phyloP scores from a whole-genome alignment of 2,888 invertebrate species.

The Caenorhabditis sp. region DNA sequence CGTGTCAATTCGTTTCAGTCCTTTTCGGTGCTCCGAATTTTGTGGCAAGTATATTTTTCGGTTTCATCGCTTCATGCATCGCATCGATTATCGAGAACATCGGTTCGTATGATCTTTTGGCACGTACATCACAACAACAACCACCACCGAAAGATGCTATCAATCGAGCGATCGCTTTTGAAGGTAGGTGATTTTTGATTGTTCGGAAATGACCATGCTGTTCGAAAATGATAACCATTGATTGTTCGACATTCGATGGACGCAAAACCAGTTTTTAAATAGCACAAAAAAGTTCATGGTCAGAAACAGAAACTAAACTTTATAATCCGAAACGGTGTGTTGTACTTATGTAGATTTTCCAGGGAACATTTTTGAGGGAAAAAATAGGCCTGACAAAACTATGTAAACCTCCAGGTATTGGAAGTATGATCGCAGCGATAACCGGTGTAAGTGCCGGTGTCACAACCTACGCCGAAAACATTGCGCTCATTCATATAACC shows the following conservation, averaged over 20 bases:
- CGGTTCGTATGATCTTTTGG: slow-evolving; percentile 49
- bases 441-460: slow-evolving; percentile 61
- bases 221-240: too few relatives aligned
- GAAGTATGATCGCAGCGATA: slow-evolving; percentile 54
- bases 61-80: slow-evolving; percentile 58
- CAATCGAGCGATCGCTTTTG: slow-evolving; percentile 62
- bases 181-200: slow-evolving; percentile 41
- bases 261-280: too few relatives aligned
- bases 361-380: too few relatives aligned
- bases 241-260: too few relatives aligned
- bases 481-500: slow-evolving; percentile 62
- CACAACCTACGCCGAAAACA: slow-evolving; percentile 65
- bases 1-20: slow-evolving; percentile 25
- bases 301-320: too few relatives aligned
- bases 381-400: too few relatives aligned
- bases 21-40: slow-evolving; percentile 59
- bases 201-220: background rate
- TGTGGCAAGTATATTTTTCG: slow-evolving; percentile 55
- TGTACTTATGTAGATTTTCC: too few relatives aligned
- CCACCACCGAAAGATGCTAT: slow-evolving; percentile 58
- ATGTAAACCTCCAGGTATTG: slow-evolving; percentile 52
- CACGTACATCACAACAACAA: slow-evolving; percentile 54
- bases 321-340: too few relatives aligned
- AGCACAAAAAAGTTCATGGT: too few relatives aligned
- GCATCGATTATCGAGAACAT: slow-evolving; percentile 62